phyloP scores from a whole-genome alignment of 2,113 vertebrate genomes.

The Entomyzon cyanotis region DNA sequence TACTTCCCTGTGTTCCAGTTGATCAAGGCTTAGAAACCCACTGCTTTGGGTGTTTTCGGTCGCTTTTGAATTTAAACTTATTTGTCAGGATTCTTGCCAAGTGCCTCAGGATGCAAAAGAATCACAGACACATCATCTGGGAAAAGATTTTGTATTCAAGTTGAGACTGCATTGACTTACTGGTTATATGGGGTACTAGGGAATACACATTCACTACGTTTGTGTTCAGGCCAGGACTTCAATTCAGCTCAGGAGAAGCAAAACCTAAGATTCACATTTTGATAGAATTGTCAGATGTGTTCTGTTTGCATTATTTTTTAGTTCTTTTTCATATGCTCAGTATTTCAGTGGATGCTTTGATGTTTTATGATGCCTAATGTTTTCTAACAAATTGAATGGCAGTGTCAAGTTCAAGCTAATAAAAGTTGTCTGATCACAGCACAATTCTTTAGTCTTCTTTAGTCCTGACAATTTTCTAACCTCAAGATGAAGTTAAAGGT shows the following conservation, averaged over 20 bases:
- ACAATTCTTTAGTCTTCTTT: not conserved
- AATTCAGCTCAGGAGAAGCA: not conserved
- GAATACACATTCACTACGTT: not conserved
- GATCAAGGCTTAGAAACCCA: constrained; percentile 1
- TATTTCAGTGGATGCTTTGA: not conserved
- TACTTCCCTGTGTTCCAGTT: not conserved
- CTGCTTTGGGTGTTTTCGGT: not conserved
- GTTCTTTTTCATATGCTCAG: not conserved
- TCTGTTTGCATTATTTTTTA: not conserved
- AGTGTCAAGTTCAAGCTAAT: not conserved
- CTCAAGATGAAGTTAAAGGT: not conserved
- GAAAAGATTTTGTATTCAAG: constrained; percentile 4
- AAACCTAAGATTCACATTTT: not conserved
- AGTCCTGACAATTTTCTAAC: not conserved
- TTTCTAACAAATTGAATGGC: not conserved
- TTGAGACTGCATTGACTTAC: not conserved
- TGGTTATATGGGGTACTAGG: not conserved
- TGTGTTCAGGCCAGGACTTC: not conserved
- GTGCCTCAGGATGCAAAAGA: not conserved
- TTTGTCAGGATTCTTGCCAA: constrained; percentile 20
- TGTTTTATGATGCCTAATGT: not conserved
- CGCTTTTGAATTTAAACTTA: not conserved
- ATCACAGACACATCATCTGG: not conserved
- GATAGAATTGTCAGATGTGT: not conserved
- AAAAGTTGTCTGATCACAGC: not conserved